These are phyloP conservation scores for Atopsyche davidsoni DNA, from an alignment of 1,140 invertebrate genomes.

Conservation along the genomic window DNA sequence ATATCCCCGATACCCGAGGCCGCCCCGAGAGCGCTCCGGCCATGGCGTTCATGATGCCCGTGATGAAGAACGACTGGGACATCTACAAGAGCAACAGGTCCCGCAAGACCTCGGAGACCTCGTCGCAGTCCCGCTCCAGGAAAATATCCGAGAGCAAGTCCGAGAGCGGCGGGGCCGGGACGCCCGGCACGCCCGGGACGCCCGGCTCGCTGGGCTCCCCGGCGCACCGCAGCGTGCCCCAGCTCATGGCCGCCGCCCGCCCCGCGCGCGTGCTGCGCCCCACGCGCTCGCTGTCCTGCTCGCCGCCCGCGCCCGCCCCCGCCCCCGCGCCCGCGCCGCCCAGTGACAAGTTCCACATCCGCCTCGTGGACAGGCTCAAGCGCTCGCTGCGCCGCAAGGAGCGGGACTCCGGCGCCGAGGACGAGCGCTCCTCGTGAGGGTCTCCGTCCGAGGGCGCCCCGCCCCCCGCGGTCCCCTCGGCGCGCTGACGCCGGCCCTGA, in stretches of 20 bases:
- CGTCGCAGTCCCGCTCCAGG: constrained; percentile 57
- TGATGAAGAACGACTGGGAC: constrained; percentile 87
- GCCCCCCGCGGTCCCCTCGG: too few relatives aligned
- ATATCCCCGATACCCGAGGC: constrained; percentile 13
- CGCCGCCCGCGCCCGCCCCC: constrained; percentile 53
- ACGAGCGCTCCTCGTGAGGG: constrained; percentile 45
- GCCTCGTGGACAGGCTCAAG: constrained; percentile 77
- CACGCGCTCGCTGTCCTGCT: constrained; percentile 49
- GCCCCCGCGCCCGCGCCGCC: constrained; percentile 53
- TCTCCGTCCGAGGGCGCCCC: constrained; percentile 5
- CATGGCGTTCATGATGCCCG: constrained; percentile 93
- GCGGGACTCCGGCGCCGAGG: constrained; percentile 43
- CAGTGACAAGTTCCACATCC: constrained; percentile 77
- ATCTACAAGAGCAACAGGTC: constrained; percentile 79
- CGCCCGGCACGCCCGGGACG: constrained; percentile 60
- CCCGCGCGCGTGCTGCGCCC: constrained; percentile 51
- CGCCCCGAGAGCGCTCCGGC: constrained; percentile 30
- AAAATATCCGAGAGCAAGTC: constrained; percentile 79
- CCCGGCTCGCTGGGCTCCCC: constrained; percentile 52
- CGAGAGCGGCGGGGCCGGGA: constrained; percentile 64
- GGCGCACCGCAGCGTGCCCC: constrained; percentile 61
- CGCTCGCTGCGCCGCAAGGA: constrained; percentile 66
- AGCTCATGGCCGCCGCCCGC: constrained; percentile 56
- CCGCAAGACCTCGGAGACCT: constrained; percentile 66
- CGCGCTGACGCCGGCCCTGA: background rate